Base-by-base conservation (phyloP, 2,888 invertebrate species). In the Xylota segnis region DNA sequence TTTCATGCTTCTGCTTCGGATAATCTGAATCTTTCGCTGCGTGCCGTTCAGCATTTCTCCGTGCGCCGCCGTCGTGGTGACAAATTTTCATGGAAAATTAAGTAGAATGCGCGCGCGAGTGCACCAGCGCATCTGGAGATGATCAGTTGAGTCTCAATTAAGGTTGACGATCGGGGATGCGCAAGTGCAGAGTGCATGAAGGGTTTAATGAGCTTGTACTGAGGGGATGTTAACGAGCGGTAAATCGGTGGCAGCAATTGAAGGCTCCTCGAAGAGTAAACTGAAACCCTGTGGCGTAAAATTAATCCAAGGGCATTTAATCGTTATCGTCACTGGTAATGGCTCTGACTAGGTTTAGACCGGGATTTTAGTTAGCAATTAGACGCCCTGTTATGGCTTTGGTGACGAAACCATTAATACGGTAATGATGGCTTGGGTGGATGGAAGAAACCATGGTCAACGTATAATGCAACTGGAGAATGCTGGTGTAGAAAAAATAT, bases 1-100 rank as follows among this genome's bases (percentile, higher is more conserved):
- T 83, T 77, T 71, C 40, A 83, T 83, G 82, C 77, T 65, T 12
- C 18, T 83, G 77, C 77, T 14, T 70, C 27, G 54, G 34, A 71
- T 83, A 83, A 83, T 70, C 50, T 50, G n/a, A 18, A 16, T 50
- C 23, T 61, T 74, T 43, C 27, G 32, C 23, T 40, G 29, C 16
- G 37, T 18, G 18, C 16, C 40, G 3, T 3, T 37, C 14, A 7
- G 14, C 58, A 10, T 59, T 10, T 4, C 10, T 66, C 27, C 5
- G n/a, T n/a, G n/a, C n/a, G n/a, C n/a, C n/a, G n/a, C n/a, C n/a
- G 34, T 61, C 23, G 61, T 66, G 66, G 83, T 74, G 83, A 83
- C 74, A 58, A 83, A 58, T 63, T 79, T 79, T 83, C 63, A 70
- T 58, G 83, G 79, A 63, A 58, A 79, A 83, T 83, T 83, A 52